phyloP scores from a whole-genome alignment of 1,140 invertebrate species.

The Doryteuthis pealeii region DNA sequence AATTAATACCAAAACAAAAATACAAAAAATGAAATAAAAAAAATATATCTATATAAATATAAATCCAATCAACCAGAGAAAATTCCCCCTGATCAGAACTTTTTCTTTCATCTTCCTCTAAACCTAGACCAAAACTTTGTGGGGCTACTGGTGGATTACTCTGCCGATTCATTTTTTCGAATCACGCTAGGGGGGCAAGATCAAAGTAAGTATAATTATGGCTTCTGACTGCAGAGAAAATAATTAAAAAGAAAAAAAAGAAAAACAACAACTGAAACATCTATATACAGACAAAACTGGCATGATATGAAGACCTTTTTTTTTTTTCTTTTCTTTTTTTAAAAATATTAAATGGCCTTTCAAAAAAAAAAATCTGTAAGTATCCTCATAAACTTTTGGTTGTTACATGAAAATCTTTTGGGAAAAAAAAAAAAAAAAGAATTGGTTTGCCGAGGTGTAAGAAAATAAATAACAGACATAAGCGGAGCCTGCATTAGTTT shows the following conservation, averaged over 20 bases:
- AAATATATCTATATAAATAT: conserved; percentile 3
- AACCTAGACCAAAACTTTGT: conserved; percentile 15
- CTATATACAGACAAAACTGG: background rate
- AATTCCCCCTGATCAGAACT: background rate
- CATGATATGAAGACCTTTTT: background rate
- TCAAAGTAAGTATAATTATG: background rate
- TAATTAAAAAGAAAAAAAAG: background rate
- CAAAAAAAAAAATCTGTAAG: background rate
- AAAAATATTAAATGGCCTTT: background rate
- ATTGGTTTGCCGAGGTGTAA: background rate
- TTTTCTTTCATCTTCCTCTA: background rate
- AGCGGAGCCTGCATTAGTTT: too few species aligned
- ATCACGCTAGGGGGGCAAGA: background rate
- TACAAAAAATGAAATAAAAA: background rate
- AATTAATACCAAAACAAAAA: background rate
- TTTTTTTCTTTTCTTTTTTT: conserved; percentile 1
- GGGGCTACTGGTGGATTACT: background rate
- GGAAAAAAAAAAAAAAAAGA: background rate
- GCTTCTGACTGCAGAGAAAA: background rate
- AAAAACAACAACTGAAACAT: background rate
- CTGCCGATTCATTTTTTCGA: conserved; percentile 4
- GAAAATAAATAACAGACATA: background rate
- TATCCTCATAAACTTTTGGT: background rate
- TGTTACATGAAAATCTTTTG: too few species aligned
- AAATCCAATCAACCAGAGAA: background rate